Percentiles rank a stretch among this genome's conserved stretches.
Conservation (phyloP, 1,140 invertebrate species). For the Aphis gossypii region DNA sequence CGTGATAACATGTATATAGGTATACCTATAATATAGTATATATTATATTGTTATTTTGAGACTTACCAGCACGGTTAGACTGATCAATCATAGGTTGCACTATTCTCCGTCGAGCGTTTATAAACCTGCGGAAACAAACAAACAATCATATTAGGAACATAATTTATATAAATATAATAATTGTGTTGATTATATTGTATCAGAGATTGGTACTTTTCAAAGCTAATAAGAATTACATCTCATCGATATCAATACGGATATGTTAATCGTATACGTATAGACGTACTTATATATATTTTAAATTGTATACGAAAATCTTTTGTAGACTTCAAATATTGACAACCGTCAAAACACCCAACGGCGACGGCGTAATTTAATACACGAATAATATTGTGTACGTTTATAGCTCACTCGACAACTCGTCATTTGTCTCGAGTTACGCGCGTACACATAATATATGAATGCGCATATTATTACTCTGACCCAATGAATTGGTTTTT, state of each 20-base stretch:
- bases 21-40: too few relatives aligned
- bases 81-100: constrained; percentile 97
- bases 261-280: background rate
- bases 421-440: background rate
- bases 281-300: background rate
- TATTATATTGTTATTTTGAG: background rate
- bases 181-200: background rate
- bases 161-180: background rate
- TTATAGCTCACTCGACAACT: background rate
- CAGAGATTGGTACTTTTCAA: background rate
- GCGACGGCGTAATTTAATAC: background rate
- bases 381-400: background rate
- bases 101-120: constrained; percentile 97
- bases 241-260: constrained; percentile 3
- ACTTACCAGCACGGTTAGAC: constrained; percentile 96
- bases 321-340: background rate
- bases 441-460: background rate
- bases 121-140: constrained; percentile 83
- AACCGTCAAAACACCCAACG: background rate
- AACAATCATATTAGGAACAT: background rate
- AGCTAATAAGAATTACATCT: background rate
- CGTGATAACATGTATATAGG: background rate
- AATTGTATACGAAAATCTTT: background rate
- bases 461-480: background rate
- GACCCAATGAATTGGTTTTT: background rate